These are phyloP conservation scores for Morone chrysops DNA, from an alignment of 2,113 vertebrate genomes.

Conservation along the genomic window DNA sequence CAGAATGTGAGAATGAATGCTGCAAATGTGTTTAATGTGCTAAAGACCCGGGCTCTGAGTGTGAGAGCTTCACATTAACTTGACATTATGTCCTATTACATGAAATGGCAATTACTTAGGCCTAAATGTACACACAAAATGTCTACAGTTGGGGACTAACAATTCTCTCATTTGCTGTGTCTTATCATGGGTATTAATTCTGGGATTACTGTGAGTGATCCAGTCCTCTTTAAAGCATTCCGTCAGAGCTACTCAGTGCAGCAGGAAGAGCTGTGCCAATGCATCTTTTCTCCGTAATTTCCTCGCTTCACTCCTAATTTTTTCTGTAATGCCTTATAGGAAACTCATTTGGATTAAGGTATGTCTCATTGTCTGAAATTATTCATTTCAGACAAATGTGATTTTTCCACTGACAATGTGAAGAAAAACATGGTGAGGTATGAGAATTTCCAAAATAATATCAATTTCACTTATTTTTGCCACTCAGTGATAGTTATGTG, in stretches of 20 bases:
- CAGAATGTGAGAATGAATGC: conserved; percentile 45
- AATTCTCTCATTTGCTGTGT: conserved; percentile 71
- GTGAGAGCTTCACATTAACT: conserved; percentile 53
- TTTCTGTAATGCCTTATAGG: conserved; percentile 22
- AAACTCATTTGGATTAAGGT: conserved; percentile 57
- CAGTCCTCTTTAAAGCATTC: conserved; percentile 46
- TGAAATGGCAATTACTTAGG: conserved; percentile 56
- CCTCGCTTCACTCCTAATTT: conserved; percentile 35
- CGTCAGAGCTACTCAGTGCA: conserved; percentile 54
- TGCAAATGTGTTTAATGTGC: conserved; percentile 56
- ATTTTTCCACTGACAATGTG: conserved; percentile 5
- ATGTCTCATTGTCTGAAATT: conserved; percentile 54
- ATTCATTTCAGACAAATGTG: conserved; percentile 23
- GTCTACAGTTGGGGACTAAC: conserved; percentile 68
- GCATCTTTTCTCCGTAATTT: conserved; percentile 72
- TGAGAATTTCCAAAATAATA: background rate
- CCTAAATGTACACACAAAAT: conserved; percentile 55
- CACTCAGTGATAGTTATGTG: background rate
- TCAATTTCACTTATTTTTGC: background rate
- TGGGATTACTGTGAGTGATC: conserved; percentile 65
- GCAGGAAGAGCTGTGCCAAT: conserved; percentile 71
- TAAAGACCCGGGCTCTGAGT: conserved; percentile 17
- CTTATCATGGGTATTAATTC: conserved; percentile 73
- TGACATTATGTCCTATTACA: conserved; percentile 59
- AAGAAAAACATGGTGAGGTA: background rate